Conservation (phyloP, 2,888 invertebrate species). For the Panzeria rudis region DNA sequence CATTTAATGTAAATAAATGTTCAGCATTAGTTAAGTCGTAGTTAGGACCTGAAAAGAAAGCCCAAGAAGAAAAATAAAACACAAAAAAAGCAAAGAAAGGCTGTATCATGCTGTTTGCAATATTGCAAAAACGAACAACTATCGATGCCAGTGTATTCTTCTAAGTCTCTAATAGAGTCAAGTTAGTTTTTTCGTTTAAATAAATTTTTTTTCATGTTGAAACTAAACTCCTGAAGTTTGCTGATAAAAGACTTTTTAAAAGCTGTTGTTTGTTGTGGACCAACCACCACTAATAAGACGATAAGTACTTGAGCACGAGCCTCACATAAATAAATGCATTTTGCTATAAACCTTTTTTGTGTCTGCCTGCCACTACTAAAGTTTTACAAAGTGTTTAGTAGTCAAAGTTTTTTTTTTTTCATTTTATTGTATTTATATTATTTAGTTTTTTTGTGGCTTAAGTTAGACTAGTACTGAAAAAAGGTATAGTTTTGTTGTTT, state of each 20-base stretch:
- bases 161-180: neutral
- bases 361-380: constrained; percentile 14
- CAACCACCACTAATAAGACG: constrained; percentile 60
- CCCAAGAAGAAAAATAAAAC: neutral
- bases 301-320: constrained; percentile 75
- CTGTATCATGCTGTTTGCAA: constrained; percentile 42
- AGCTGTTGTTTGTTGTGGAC: constrained; percentile 17
- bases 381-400: constrained; percentile 9
- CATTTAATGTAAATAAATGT: constrained; percentile 5
- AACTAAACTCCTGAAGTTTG: constrained; percentile 35
- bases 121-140: neutral
- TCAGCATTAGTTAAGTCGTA: constrained; percentile 14
- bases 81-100: constrained; percentile 2
- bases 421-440: too few relatives aligned
- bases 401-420: constrained; percentile 2
- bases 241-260: constrained; percentile 39
- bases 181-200: neutral
- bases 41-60: neutral
- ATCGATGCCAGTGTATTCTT: neutral
- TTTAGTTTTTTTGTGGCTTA: neutral
- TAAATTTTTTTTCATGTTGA: constrained; percentile 8
- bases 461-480: neutral
- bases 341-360: neutral
- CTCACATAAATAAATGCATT: constrained; percentile 65
- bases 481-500: constrained; percentile 13